Evolutionary conservation across 2,888 invertebrate species (phyloP).

Genomic region (Sinopyrophorus schimmeli): DNA sequence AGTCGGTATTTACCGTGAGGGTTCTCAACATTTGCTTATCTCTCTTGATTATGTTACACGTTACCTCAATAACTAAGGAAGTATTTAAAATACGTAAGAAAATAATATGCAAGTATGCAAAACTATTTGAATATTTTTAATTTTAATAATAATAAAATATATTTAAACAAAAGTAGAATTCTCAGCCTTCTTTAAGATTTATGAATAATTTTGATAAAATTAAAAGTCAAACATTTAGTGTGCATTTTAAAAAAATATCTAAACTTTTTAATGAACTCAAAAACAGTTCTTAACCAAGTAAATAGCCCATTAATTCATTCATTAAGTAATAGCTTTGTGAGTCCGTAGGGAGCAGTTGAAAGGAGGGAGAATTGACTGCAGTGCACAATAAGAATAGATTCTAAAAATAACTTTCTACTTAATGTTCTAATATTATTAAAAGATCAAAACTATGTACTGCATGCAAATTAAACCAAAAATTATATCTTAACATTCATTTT

Average conservation of each 20-base stretch:
- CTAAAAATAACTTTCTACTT: conserved; percentile 16
- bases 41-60: conserved; percentile 50
- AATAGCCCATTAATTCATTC: conserved; percentile 34
- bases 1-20: conserved; percentile 47
- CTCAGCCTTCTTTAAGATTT: no score
- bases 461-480: no score
- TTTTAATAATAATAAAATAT: neutral
- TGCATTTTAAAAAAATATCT: conserved; percentile 6
- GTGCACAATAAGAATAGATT: conserved; percentile 20
- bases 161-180: no score
- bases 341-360: conserved; percentile 29
- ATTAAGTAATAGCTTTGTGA: conserved; percentile 35
- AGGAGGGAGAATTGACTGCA: conserved; percentile 29
- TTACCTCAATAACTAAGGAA: conserved; percentile 48
- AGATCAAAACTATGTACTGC: no score
- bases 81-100: conserved; percentile 25
- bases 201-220: neutral
- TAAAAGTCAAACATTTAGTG: neutral
- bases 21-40: conserved; percentile 49
- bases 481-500: no score
- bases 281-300: conserved; percentile 30
- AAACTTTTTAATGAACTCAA: conserved; percentile 23
- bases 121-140: neutral
- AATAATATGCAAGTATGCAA: neutral
- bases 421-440: conserved; percentile 20